Conservation (phyloP, 2,888 invertebrate genomes). For the Acronicta aceris region DNA sequence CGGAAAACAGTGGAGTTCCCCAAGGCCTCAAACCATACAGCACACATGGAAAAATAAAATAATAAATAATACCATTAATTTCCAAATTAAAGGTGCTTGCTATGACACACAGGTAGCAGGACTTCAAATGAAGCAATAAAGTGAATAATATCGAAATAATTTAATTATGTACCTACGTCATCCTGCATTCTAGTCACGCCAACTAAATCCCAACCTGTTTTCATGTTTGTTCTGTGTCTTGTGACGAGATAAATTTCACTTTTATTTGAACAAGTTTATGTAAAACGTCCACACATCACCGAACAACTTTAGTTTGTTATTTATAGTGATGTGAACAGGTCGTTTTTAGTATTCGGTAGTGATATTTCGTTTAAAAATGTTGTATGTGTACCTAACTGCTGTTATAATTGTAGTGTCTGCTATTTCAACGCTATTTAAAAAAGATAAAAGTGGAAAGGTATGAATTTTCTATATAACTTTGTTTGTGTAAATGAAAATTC, state of each 20-base stretch:
- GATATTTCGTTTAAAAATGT: conserved; percentile 60
- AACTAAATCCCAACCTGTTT: conserved; percentile 14
- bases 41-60: too few relatives aligned
- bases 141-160: not conserved
- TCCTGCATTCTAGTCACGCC: conserved; percentile 15
- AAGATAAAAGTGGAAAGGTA: conserved; percentile 69
- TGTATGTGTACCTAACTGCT: conserved; percentile 73
- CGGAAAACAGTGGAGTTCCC: too few relatives aligned
- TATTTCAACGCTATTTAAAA: conserved; percentile 59
- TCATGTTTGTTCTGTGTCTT: conserved; percentile 58
- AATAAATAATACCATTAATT: too few relatives aligned
- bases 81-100: too few relatives aligned
- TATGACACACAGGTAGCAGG: too few relatives aligned
- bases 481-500: too few relatives aligned
- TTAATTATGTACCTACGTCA: conserved; percentile 17
- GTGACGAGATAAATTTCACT: conserved; percentile 64
- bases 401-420: conserved; percentile 33
- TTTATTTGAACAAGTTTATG: conserved; percentile 49
- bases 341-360: conserved; percentile 24
- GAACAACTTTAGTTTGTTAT: conserved; percentile 56
- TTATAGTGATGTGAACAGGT: conserved; percentile 52
- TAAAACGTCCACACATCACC: conserved; percentile 34
- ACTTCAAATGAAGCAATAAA: too few relatives aligned
- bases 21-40: too few relatives aligned
- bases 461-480: not conserved